Evolutionary conservation across 2,113 vertebrate genomes (phyloP).

Genomic region (Microtus richardsoni): DNA sequence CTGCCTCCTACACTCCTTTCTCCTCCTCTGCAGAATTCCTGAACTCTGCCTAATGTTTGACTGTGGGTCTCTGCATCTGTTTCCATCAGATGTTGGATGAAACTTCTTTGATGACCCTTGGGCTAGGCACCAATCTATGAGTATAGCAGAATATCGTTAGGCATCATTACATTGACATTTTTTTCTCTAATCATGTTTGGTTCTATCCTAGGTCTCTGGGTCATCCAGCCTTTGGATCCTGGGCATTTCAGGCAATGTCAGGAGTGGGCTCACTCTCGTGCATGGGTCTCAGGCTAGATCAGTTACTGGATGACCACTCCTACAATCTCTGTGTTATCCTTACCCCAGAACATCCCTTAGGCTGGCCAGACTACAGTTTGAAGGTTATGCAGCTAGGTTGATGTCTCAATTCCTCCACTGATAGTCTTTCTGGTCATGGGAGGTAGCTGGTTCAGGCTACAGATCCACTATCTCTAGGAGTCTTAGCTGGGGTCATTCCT

Average conservation of each 20-base stretch:
- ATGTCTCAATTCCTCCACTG: neutral
- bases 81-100: neutral
- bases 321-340: neutral
- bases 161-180: neutral
- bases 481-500: neutral
- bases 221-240: neutral
- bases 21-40: neutral
- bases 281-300: neutral
- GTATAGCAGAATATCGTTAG: neutral
- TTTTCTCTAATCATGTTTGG: neutral
- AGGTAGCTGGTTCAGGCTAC: neutral
- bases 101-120: neutral
- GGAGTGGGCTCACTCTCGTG: neutral
- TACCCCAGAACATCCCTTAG: neutral
- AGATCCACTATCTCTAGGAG: neutral
- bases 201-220: neutral
- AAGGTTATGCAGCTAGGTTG: neutral
- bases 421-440: neutral
- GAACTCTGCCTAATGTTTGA: neutral
- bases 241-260: neutral
- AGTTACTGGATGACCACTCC: neutral
- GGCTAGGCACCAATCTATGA: neutral
- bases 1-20: neutral
- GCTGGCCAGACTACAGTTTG: neutral
- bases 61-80: neutral